Percentiles rank a stretch among this genome's conserved stretches.
Evolutionary conservation across 2,797 vertebrate species (phyloP).

Genomic region (Chelon auratus): DNA sequence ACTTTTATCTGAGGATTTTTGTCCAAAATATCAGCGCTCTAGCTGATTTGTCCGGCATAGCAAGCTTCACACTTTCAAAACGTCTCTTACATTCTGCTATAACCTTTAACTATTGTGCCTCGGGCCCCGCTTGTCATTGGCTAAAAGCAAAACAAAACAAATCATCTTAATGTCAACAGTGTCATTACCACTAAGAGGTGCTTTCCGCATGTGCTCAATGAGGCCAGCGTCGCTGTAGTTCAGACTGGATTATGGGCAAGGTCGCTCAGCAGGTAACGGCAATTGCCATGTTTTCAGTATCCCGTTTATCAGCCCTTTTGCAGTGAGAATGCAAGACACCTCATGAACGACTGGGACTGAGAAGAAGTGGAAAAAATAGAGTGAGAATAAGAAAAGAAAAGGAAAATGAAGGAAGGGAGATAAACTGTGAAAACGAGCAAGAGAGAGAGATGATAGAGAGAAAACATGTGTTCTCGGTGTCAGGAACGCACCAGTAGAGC

Average conservation of each 20-base stretch:
- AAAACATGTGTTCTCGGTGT: constrained; percentile 75
- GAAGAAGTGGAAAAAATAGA: neutral
- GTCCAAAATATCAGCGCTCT: constrained; percentile 27
- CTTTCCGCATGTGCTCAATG: constrained; percentile 40
- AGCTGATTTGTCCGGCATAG: constrained; percentile 16
- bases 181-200: constrained; percentile 48
- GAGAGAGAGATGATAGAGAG: constrained; percentile 56
- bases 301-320: constrained; percentile 2
- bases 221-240: constrained; percentile 15
- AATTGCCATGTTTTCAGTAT: constrained; percentile 25
- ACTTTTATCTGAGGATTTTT: neutral
- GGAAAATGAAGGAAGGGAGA: neutral
- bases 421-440: constrained; percentile 22
- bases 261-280: constrained; percentile 33
- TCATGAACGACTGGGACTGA: neutral
- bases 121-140: constrained; percentile 45
- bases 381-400: neutral
- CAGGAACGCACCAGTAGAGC: constrained; percentile 74
- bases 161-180: constrained; percentile 66
- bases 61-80: constrained; percentile 35
- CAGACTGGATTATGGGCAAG: constrained; percentile 42
- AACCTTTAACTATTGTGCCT: constrained; percentile 55
- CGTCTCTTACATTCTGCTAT: constrained; percentile 26
- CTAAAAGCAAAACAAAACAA: constrained; percentile 67
- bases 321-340: neutral